These are phyloP conservation scores for Beris chalybata DNA, from an alignment of 2,888 invertebrate genomes.

Conservation along the genomic window DNA sequence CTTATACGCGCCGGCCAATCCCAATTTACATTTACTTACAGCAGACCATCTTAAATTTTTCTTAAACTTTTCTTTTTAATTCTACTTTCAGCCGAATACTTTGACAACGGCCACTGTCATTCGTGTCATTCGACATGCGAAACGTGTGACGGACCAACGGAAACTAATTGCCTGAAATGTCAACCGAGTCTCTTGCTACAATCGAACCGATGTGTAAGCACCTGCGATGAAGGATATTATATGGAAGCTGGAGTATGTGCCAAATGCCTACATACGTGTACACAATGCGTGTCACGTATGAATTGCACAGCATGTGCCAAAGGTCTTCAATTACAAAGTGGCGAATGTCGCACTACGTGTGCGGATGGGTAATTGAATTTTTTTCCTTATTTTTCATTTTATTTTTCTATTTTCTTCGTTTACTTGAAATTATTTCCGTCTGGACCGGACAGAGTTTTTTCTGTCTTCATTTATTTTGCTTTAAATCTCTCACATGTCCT, in stretches of 20 bases:
- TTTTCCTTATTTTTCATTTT: slow-evolving; percentile 28
- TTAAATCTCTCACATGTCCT: too few species aligned
- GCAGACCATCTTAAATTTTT: not conserved
- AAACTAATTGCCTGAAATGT: slow-evolving; percentile 74
- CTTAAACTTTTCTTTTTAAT: slow-evolving; percentile 9
- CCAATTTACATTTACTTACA: too few species aligned
- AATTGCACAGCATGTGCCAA: slow-evolving; percentile 81
- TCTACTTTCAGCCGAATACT: slow-evolving; percentile 67
- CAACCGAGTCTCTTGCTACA: slow-evolving; percentile 73
- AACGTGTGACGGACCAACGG: slow-evolving; percentile 78
- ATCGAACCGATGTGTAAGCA: slow-evolving; percentile 71
- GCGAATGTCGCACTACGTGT: slow-evolving; percentile 79
- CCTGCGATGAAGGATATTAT: slow-evolving; percentile 76
- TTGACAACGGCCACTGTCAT: slow-evolving; percentile 70
- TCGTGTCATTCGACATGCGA: slow-evolving; percentile 79
- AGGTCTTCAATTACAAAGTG: slow-evolving; percentile 77
- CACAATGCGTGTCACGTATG: slow-evolving; percentile 73
- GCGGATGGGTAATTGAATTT: slow-evolving; percentile 63
- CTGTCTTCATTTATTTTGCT: not conserved
- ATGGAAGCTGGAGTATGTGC: slow-evolving; percentile 74
- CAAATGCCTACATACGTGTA: slow-evolving; percentile 78
- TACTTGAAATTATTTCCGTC: not conserved
- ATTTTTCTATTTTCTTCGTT: not conserved
- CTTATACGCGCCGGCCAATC: too few species aligned
- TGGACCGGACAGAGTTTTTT: too few species aligned